phyloP scores from a whole-genome alignment of 2,888 invertebrate genomes.

The Caenorhabditis sp. region DNA sequence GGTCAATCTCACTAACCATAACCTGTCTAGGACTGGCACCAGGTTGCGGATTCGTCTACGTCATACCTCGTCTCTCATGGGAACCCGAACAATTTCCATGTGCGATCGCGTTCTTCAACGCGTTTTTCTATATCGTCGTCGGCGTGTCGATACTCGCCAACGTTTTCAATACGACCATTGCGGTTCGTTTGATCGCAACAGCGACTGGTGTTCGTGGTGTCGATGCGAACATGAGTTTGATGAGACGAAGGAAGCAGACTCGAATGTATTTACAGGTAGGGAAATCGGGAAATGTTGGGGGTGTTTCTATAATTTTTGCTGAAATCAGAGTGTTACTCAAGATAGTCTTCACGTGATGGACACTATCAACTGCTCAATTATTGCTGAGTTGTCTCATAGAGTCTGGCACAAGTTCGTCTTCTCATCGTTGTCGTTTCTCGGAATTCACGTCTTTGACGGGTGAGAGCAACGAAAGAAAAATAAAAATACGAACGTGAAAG shows the following conservation, averaged over 20 bases:
- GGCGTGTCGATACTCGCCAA: background rate
- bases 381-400: background rate
- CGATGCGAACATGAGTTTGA: background rate
- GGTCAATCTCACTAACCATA: conserved; percentile 2
- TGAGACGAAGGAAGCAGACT: background rate
- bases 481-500: no score
- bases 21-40: background rate
- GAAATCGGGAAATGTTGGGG: background rate
- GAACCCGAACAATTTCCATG: conserved; percentile 6
- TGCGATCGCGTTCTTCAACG: background rate
- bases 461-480: no score
- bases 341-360: conserved; percentile 11
- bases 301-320: background rate
- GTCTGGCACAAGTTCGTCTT: conserved; percentile 8
- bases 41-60: conserved; percentile 9
- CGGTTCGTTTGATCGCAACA: background rate
- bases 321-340: conserved; percentile 7
- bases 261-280: conserved; percentile 7
- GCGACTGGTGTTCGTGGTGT: background rate
- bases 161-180: conserved; percentile 1
- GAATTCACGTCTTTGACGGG: conserved; percentile 14
- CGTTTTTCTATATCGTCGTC: conserved; percentile 2
- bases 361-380: conserved; percentile 9
- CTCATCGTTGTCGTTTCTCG: conserved; percentile 7
- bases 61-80: conserved; percentile 1